phyloP scores from a whole-genome alignment of 2,113 vertebrate genomes.

The Dromiciops gliroides region DNA sequence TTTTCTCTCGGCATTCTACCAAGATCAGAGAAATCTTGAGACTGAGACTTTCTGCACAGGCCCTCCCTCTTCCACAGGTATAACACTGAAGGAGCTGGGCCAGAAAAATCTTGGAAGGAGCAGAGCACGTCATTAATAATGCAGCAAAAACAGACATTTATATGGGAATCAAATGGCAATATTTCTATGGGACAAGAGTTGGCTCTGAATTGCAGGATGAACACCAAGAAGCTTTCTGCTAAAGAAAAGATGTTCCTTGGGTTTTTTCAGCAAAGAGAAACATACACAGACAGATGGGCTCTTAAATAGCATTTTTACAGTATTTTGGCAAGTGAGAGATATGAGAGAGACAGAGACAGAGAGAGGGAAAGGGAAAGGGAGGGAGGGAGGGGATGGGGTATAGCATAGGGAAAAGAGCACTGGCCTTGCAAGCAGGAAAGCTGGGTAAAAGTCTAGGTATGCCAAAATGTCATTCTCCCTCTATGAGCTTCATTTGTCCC shows the following conservation, averaged over 20 bases:
- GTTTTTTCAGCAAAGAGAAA: constrained; percentile 21
- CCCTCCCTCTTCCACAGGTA: neutral
- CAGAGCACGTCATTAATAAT: constrained; percentile 52
- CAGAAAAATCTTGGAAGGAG: constrained; percentile 48
- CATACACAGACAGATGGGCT: neutral
- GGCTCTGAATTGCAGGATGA: constrained; percentile 37
- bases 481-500: neutral
- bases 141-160: constrained; percentile 54
- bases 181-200: constrained; percentile 61
- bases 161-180: constrained; percentile 70
- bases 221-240: constrained; percentile 49
- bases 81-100: neutral
- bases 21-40: constrained; percentile 5
- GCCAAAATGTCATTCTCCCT: neutral
- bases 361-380: neutral
- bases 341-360: fast-evolving
- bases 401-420: neutral
- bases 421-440: neutral
- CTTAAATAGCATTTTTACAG: neutral
- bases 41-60: neutral
- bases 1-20: neutral
- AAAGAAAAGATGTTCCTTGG: constrained; percentile 14
- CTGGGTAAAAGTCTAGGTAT: neutral
- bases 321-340: neutral
- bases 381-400: too few species aligned